Evolutionary conservation across 2,888 invertebrate species (phyloP).

Genomic region (Mechanitis mazaeus): DNA sequence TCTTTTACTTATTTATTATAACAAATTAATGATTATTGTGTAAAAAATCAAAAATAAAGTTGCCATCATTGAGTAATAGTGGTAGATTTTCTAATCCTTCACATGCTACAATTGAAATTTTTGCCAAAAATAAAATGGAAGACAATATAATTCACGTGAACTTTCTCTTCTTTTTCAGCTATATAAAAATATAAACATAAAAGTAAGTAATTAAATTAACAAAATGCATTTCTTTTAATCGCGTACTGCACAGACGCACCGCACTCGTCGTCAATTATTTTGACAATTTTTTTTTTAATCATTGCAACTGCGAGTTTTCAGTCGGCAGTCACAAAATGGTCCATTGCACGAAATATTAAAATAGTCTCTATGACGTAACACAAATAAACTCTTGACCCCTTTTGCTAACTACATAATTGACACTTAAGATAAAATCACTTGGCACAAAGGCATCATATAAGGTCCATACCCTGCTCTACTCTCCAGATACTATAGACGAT

Average conservation of each 20-base stretch:
- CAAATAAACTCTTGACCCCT: constrained; percentile 61
- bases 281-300: constrained; percentile 43
- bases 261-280: constrained; percentile 39
- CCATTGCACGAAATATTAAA: constrained; percentile 70
- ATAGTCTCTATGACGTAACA: constrained; percentile 63
- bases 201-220: constrained; percentile 67
- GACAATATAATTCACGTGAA: constrained; percentile 45
- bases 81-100: constrained; percentile 53
- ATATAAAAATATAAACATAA: constrained; percentile 51
- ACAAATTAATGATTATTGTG: constrained; percentile 4
- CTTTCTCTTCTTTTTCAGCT: constrained; percentile 37
- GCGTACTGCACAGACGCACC: constrained; percentile 33
- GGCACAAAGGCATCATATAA: constrained; percentile 72
- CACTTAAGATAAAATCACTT: constrained; percentile 74
- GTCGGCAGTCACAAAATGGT: constrained; percentile 45
- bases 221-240: constrained; percentile 63
- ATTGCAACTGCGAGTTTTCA: constrained; percentile 44
- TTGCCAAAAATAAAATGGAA: constrained; percentile 70
- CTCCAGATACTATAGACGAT: constrained; percentile 57
- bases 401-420: constrained; percentile 72
- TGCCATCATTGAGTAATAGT: constrained; percentile 35
- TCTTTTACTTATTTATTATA: constrained; percentile 40
- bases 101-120: constrained; percentile 68
- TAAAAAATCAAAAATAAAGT: constrained; percentile 13
- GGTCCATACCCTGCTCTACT: constrained; percentile 74